Evolutionary conservation across 2,113 vertebrate species (phyloP), one percentile per base, ranked within the genome.

Genomic region (Haemorhous mexicanus): DNA sequence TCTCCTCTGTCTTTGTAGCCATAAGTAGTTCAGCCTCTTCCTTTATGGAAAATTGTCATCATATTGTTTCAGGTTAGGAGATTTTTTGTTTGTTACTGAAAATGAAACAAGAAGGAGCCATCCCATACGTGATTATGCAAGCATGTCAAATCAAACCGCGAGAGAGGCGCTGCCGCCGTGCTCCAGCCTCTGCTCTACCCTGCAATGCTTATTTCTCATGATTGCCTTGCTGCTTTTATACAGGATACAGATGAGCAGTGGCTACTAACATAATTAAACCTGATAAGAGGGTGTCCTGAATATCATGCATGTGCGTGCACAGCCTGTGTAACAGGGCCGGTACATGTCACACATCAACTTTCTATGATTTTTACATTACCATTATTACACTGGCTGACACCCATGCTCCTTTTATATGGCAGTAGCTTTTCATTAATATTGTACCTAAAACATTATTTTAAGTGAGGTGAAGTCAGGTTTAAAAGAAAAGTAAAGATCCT

Each of bases 241-340:
- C 63, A 76, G 81, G 89, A 91, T 94, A 87, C 28, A 94, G 91
- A 94, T 96, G 96, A 97, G 87, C 87, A 94, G 81, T 4, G 3
- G 67, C 61, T 39, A 74, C 92, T 93, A 96, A 96, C 90, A 83
- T 68, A 95, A 96, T 96, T 96, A 96, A 94, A 94, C 77, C 77
- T 96, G 95, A 90, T 94, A 95, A 96, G 75, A 96, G 62, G 52
- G 77, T 84, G 87, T 94, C 70, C 93, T 94, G 89, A 82, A 91
- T 94, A 93, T 94, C 91, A 46, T 41, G 70, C 93, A 74, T 0
- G 70, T 79, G 91, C 70, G 68, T 92, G 96, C 87, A 32, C 70
- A 84, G 95, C 94, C 87, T 94, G 44, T 76, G 77, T 76, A 94
- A 94, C 50, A 50, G 63, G 35, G 59, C 64, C 82, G 7, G 77